Percentiles rank a stretch among this genome's conserved stretches.
phyloP scores from a whole-genome alignment of 1,140 invertebrate species.

The Ladona fulva region DNA sequence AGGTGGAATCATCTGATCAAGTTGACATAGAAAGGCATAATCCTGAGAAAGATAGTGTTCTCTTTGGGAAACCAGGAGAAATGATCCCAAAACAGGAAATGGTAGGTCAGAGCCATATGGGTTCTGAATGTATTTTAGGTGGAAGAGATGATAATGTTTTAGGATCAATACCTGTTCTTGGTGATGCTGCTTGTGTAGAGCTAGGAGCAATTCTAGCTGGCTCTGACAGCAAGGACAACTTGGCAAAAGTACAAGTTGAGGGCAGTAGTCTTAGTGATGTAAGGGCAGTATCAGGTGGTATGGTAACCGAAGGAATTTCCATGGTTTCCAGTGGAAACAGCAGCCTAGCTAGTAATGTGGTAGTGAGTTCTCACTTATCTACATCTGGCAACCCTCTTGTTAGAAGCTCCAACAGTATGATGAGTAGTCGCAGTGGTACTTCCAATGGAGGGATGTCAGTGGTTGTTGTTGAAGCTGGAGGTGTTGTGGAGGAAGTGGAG shows the following conservation, averaged over 20 bases:
- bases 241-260: not conserved
- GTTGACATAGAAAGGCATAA: not conserved
- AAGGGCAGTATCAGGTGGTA: not conserved
- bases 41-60: not conserved
- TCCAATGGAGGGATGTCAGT: not conserved
- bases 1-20: not conserved
- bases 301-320: not conserved
- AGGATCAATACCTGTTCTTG: not conserved
- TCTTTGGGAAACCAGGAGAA: not conserved
- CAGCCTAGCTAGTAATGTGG: not conserved
- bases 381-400: not conserved
- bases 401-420: not conserved
- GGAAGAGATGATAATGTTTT: not conserved
- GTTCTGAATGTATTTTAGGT: not conserved
- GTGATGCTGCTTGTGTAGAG: not conserved
- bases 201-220: not conserved
- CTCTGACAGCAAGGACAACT: not conserved
- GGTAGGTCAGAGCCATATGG: not conserved
- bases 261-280: not conserved
- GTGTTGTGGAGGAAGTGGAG: slow-evolving; percentile 30
- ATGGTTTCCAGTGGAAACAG: not conserved
- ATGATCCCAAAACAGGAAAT: not conserved
- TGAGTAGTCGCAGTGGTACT: not conserved
- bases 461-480: slow-evolving; percentile 24
- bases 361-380: not conserved